phyloP scores from a whole-genome alignment of 2,797 vertebrate species.

The Choloepus didactylus region DNA sequence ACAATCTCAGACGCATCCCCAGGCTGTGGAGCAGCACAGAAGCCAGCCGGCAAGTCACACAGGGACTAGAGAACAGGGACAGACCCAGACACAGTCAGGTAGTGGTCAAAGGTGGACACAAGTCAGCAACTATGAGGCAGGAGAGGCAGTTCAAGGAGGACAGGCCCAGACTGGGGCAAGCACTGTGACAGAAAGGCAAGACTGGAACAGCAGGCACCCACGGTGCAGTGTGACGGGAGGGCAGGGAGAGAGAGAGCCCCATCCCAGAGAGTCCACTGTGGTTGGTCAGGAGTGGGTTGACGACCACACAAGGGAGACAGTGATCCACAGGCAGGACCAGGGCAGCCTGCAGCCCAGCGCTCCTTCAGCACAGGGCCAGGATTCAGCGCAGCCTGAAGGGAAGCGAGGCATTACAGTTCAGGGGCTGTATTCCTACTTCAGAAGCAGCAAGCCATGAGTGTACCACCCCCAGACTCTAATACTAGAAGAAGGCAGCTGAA shows the following conservation, averaged over 20 bases:
- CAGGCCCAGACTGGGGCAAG: conserved; percentile 27
- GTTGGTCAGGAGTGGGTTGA: conserved; percentile 50
- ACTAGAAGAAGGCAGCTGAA: not conserved
- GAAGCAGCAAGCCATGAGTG: not conserved
- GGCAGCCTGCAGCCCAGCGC: not conserved
- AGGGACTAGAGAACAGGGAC: conserved; percentile 14
- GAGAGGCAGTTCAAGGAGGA: not conserved
- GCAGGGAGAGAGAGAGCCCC: not conserved
- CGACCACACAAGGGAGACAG: conserved; percentile 58
- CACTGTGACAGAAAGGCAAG: conserved; percentile 23
- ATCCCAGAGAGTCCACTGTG: not conserved
- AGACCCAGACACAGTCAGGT: conserved; percentile 11
- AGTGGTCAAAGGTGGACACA: not conserved
- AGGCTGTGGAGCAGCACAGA: not conserved
- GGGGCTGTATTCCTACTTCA: conserved; percentile 66
- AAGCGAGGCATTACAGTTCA: not conserved
- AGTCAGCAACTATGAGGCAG: not conserved
- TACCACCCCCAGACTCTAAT: not conserved
- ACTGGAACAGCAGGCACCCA: not conserved
- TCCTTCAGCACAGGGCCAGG: conserved; percentile 4
- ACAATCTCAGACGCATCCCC: not conserved
- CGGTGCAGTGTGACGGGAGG: not conserved
- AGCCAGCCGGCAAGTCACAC: not conserved
- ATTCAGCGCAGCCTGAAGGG: not conserved
- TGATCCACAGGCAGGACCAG: not conserved